These are phyloP conservation scores for Centrocercus urophasianus DNA, from an alignment of 2,113 vertebrate species.

Conservation along the genomic window DNA sequence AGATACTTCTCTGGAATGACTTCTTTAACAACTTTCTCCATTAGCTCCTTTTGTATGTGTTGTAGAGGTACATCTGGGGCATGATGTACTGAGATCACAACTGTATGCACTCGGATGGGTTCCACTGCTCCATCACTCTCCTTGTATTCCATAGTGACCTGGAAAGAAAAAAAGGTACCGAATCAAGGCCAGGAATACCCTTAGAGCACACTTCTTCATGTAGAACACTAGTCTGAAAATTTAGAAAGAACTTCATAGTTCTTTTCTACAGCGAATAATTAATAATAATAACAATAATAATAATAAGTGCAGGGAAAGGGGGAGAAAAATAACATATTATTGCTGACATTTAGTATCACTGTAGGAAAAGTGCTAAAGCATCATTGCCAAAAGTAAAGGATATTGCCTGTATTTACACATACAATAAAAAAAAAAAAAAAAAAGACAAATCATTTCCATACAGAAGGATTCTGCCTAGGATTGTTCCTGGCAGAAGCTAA, in stretches of 20 bases:
- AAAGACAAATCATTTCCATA: neutral
- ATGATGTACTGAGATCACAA: constrained; percentile 85
- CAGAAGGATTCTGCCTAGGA: neutral
- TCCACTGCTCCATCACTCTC: constrained; percentile 82
- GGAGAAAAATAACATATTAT: neutral
- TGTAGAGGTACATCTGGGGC: constrained; percentile 77
- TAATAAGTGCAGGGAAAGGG: neutral
- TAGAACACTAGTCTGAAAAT: neutral
- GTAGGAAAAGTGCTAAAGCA: neutral
- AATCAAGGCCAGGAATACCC: neutral
- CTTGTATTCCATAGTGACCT: constrained; percentile 87
- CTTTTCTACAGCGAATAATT: neutral
- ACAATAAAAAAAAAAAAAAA: neutral
- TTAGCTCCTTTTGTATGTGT: constrained; percentile 84
- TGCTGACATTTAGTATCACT: neutral
- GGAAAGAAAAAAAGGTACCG: neutral
- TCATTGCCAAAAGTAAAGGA: neutral
- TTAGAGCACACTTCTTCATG: neutral
- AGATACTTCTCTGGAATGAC: constrained; percentile 80
- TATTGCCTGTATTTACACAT: neutral
- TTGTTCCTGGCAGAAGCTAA: neutral
- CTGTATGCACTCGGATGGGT: constrained; percentile 82
- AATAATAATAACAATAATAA: too few species aligned
- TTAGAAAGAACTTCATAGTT: neutral
- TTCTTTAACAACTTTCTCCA: constrained; percentile 83